Conservation (phyloP, 2,888 invertebrate genomes). For the Tryphoninae sp. region DNA sequence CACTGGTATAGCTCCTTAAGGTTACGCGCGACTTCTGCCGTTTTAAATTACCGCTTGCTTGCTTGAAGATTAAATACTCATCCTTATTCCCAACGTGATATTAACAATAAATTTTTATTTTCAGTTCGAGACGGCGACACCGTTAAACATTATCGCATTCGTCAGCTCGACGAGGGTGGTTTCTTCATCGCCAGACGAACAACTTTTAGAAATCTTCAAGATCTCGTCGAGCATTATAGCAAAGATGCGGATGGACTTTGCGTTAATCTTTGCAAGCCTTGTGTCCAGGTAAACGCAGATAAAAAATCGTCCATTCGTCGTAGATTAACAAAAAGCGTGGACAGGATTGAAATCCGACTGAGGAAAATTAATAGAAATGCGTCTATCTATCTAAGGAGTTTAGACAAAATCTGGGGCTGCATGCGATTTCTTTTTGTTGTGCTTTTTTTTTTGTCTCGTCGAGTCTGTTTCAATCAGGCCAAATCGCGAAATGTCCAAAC, state of each 20-base stretch:
- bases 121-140: constrained; percentile 99
- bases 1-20: too few relatives aligned
- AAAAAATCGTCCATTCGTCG: constrained; percentile 5
- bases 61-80: too few relatives aligned
- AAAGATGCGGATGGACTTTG: constrained; percentile 99
- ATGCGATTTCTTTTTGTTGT: constrained; percentile 69
- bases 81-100: not conserved
- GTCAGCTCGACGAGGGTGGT: constrained; percentile 99
- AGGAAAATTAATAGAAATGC: constrained; percentile 28
- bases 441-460: constrained; percentile 51
- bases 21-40: too few relatives aligned
- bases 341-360: not conserved
- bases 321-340: constrained; percentile 15
- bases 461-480: constrained; percentile 29
- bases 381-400: constrained; percentile 74
- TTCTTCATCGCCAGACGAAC: constrained; percentile 99
- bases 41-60: too few relatives aligned
- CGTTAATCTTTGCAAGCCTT: constrained; percentile 97
- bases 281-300: constrained; percentile 89
- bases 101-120: constrained; percentile 69
- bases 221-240: constrained; percentile 98
- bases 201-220: constrained; percentile 98
- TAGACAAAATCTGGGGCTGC: constrained; percentile 75
- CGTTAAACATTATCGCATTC: constrained; percentile 99
- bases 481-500: constrained; percentile 72